These are phyloP conservation scores for Mola mola DNA, from an alignment of 2,113 vertebrate species.

Conservation along the genomic window DNA sequence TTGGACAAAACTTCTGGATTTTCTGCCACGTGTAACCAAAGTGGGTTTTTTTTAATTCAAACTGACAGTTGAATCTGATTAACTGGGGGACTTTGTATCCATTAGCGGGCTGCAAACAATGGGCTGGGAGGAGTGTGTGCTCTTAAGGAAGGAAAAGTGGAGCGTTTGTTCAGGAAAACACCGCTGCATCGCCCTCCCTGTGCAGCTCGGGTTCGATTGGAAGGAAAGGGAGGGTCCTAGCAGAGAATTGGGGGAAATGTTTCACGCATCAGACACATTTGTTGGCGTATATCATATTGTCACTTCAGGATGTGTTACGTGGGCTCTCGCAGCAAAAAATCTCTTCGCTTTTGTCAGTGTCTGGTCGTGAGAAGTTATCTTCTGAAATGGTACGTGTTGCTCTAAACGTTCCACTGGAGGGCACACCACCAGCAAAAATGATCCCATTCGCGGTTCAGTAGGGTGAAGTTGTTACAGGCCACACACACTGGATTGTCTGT, in stretches of 20 bases:
- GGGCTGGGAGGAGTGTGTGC: slow-evolving; percentile 46
- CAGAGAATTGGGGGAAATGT: slow-evolving; percentile 75
- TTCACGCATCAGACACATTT: slow-evolving; percentile 30
- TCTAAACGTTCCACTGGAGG: slow-evolving; percentile 57
- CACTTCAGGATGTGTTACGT: slow-evolving; percentile 36
- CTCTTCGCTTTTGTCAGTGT: slow-evolving; percentile 4
- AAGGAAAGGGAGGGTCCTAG: slow-evolving; percentile 75
- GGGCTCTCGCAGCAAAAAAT: slow-evolving; percentile 2
- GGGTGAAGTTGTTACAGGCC: slow-evolving; percentile 11
- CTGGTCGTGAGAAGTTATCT: slow-evolving; percentile 12
- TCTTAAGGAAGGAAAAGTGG: slow-evolving; percentile 75
- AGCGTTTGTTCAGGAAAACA: slow-evolving; percentile 72
- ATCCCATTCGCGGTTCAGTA: slow-evolving; percentile 24
- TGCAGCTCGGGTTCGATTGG: slow-evolving; percentile 42
- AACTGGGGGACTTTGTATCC: slow-evolving; percentile 59
- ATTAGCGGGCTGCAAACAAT: slow-evolving; percentile 61
- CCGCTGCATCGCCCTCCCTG: slow-evolving; percentile 23
- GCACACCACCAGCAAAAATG: slow-evolving; percentile 44
- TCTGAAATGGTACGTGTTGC: slow-evolving; percentile 7
- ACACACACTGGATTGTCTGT: background rate
- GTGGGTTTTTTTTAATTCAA: slow-evolving; percentile 41
- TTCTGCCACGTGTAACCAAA: slow-evolving; percentile 43
- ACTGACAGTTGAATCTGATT: slow-evolving; percentile 61
- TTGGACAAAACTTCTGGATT: slow-evolving; percentile 43
- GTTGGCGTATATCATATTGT: slow-evolving; percentile 38